Percentiles rank a stretch among this genome's conserved stretches.
phyloP scores from a whole-genome alignment of 2,888 invertebrate genomes.

The Chloromyia formosa region DNA sequence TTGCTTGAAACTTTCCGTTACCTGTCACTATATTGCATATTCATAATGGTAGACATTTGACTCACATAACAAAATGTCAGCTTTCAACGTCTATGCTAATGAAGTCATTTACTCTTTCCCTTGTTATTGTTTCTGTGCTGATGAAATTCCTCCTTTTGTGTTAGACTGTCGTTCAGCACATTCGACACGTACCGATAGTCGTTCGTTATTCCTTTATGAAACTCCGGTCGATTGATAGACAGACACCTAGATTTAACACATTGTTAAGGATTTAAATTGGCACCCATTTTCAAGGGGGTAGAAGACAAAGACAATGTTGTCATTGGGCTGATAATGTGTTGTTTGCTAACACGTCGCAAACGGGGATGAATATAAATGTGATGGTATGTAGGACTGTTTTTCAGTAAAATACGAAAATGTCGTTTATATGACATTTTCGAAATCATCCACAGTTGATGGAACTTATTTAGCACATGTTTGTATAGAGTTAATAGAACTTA shows the following conservation, averaged over 20 bases:
- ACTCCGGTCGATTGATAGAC: not conserved
- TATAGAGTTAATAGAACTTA: too few relatives aligned
- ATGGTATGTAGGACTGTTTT: not conserved
- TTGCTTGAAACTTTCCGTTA: too few relatives aligned
- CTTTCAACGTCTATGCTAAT: slow-evolving; percentile 4
- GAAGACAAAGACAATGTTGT: not conserved
- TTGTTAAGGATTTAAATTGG: slow-evolving; percentile 5
- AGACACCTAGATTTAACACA: not conserved
- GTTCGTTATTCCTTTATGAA: not conserved
- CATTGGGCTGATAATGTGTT: not conserved
- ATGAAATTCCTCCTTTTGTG: not conserved
- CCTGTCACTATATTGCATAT: too few relatives aligned
- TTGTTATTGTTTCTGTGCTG: not conserved
- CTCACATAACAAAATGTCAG: not conserved
- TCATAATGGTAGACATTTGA: too few relatives aligned
- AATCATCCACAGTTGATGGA: too few relatives aligned
- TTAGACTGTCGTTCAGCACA: not conserved
- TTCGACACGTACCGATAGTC: not conserved
- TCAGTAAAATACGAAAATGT: too few relatives aligned
- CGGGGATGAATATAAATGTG: not conserved
- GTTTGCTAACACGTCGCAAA: not conserved
- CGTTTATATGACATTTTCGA: too few relatives aligned
- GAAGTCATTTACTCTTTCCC: not conserved
- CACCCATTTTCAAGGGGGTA: not conserved
- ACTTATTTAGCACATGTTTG: too few relatives aligned